phyloP scores from a whole-genome alignment of 2,888 invertebrate genomes.

The Drosophila putrida region DNA sequence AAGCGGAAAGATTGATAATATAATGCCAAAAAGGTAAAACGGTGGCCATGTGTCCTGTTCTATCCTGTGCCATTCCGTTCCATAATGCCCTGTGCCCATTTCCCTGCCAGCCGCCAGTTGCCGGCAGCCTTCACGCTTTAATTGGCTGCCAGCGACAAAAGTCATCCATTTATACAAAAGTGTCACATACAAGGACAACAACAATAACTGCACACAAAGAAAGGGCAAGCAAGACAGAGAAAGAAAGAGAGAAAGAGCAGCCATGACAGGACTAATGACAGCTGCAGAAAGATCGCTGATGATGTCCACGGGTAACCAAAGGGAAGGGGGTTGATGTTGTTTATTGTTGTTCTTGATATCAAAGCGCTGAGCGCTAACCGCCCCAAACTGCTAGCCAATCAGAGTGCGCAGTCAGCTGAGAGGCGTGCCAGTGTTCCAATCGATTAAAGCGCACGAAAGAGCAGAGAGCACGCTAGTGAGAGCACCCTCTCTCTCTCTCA shows the following conservation, averaged over 20 bases:
- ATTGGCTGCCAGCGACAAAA: constrained; percentile 82
- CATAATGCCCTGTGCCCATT: constrained; percentile 6
- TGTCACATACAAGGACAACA: constrained; percentile 62
- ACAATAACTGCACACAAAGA: constrained; percentile 18
- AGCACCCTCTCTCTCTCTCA: constrained; percentile 30
- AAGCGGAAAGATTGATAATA: constrained; percentile 79
- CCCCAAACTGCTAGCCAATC: constrained; percentile 69
- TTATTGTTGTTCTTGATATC: constrained; percentile 68
- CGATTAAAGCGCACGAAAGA: constrained; percentile 63
- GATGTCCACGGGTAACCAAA: constrained; percentile 24
- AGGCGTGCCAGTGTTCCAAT: constrained; percentile 58
- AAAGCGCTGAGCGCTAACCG: constrained; percentile 62
- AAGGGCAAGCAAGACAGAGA: background rate
- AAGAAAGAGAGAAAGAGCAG: constrained; percentile 25
- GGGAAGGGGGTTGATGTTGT: constrained; percentile 53
- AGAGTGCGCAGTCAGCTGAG: constrained; percentile 48
- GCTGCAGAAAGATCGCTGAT: constrained; percentile 65
- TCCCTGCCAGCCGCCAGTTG: constrained; percentile 50
- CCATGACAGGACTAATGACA: constrained; percentile 65
- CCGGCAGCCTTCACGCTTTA: constrained; percentile 85
- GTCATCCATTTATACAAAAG: constrained; percentile 73
- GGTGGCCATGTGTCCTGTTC: constrained; percentile 59
- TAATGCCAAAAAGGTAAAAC: constrained; percentile 62
- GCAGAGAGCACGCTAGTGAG: constrained; percentile 16
- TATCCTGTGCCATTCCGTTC: constrained; percentile 27